Base-by-base conservation (phyloP, 2,113 vertebrate genomes). In the Canis aureus region DNA sequence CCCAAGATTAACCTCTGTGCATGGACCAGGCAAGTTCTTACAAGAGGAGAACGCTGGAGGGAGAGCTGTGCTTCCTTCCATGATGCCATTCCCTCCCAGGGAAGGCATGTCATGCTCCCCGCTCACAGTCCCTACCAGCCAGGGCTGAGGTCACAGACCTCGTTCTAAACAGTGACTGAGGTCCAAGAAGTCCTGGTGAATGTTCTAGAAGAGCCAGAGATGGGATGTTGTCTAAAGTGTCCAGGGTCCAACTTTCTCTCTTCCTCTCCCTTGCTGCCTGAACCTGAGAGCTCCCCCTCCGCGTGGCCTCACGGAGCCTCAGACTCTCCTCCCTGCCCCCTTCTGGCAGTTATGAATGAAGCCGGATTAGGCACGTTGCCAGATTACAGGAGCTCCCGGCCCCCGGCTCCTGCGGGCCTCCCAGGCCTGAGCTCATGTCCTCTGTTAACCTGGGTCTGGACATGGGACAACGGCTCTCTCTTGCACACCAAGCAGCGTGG, bases 341-440 rank as follows among this genome's bases (percentile, higher is more conserved):
- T 22, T 62, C 29, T 64, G 8, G 53, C 90, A 89, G 57, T 19
- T 53, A 62, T 8, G 32, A 62, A 13, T 0, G 4, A 53, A 95
- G 85, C 93, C 22, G 78, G 94, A 97, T 97, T 53, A 96, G 89
- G 91, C 32, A 1, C 11, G 4, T 57, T 1, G 74, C 94, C 92
- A 87, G 84, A 59, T 83, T 15, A 73, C 8, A 67, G 92, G 93
- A 17, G 78, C 35, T 81, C 80, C 32, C 79, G n/a, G 95, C 29
- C 79, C 71, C 32, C 32, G 74, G 64, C n/a, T 85, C 71, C 32
- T 11, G 1, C n/a, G 22, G 32, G 71, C 22, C 49, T 60, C 76
- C 53, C 0, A 5, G 82, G 67, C 67, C 92, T 27, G 38, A 92
- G 55, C 43, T 79, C 88, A 71, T 0, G 11, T 62, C 90, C 43